Percentiles rank a stretch among this genome's conserved stretches.
Conservation (phyloP, 1,140 invertebrate species). For the Platorchestia sp. region DNA sequence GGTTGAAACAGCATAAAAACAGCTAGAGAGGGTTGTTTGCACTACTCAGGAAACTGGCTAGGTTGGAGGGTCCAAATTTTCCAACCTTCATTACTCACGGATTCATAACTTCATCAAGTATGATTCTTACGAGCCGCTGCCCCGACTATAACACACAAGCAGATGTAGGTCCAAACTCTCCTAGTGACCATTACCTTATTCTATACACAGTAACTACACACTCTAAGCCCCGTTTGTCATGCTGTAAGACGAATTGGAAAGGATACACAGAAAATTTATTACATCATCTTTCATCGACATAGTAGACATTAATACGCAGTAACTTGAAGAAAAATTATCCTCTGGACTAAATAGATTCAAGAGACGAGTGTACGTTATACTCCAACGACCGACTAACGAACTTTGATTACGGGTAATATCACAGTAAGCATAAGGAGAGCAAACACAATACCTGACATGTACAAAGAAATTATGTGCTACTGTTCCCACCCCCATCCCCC, state of each 20-base stretch:
- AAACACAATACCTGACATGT: no score
- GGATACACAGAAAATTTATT: background rate
- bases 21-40: no score
- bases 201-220: background rate
- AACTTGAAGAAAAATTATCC: background rate
- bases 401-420: no score
- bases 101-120: background rate
- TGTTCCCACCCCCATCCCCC: no score
- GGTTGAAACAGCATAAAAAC: no score
- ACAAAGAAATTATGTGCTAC: no score
- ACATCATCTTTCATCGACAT: background rate
- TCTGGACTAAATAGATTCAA: background rate
- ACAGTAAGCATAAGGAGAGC: no score
- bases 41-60: background rate
- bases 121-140: background rate
- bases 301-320: background rate
- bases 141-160: background rate
- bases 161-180: background rate
- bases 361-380: background rate
- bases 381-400: no score
- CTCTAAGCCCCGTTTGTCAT: background rate
- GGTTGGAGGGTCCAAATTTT: background rate
- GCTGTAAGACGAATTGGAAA: background rate
- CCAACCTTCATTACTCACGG: background rate
- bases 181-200: background rate